A percentile compares a stretch with the other conserved stretches of the same genome.
These are phyloP conservation scores for Setipinna tenuifilis DNA, from an alignment of 2,797 vertebrate genomes.

Conservation along the genomic window DNA sequence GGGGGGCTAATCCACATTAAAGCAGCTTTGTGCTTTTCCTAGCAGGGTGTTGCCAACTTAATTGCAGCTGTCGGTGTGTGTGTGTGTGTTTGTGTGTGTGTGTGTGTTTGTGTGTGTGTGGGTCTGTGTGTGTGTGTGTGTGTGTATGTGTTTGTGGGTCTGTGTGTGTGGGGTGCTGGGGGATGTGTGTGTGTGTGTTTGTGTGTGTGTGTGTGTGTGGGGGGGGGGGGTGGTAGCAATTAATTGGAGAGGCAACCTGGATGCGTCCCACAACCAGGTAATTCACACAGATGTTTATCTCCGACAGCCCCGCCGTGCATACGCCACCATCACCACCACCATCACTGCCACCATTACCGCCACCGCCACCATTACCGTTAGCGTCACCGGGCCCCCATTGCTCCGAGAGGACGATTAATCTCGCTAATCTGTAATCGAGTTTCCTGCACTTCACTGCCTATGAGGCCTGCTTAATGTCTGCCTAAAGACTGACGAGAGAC, in stretches of 20 bases:
- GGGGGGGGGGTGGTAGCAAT: no score
- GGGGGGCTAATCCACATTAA: not conserved
- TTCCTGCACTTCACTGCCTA: not conserved
- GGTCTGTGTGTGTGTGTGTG: slow-evolving; percentile 58
- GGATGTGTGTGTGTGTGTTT: slow-evolving; percentile 1
- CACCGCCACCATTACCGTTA: no score
- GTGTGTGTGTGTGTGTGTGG: slow-evolving; percentile 68
- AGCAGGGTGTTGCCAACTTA: not conserved
- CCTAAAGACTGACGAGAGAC: not conserved
- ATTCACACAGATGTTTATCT: slow-evolving; percentile 72
- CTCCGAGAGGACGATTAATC: slow-evolving; percentile 56
- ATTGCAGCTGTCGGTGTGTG: slow-evolving; percentile 62
- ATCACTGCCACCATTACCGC: no score
- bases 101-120: no score
- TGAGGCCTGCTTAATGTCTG: not conserved
- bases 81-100: no score
- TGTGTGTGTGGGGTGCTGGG: no score
- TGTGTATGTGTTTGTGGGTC: no score
- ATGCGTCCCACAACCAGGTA: slow-evolving; percentile 71
- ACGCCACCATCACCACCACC: no score
- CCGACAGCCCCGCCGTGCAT: no score
- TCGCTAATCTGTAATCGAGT: slow-evolving; percentile 37
- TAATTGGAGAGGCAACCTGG: slow-evolving; percentile 71
- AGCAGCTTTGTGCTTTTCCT: not conserved
- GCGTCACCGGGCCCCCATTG: slow-evolving; percentile 39